Base-by-base conservation (phyloP, 2,113 vertebrate species). In the Oncorhynchus gorbuscha region DNA sequence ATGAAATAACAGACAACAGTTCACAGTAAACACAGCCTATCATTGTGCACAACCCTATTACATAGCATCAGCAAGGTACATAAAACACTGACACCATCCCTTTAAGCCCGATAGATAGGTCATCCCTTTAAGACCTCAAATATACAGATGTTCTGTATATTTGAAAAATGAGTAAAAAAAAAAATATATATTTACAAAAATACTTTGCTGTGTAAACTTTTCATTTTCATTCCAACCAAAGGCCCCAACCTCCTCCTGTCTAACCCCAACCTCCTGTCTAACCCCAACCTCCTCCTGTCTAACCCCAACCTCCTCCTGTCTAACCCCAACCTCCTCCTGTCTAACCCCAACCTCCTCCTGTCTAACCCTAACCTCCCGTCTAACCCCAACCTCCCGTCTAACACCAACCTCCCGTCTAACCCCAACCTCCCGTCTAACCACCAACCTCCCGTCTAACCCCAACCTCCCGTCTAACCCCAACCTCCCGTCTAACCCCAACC, bases 131-230 rank as follows among this genome's bases (percentile, higher is more conserved):
- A 32, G 30, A 32, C 30, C 30, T 32, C 49, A 51, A 51, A 51
- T 14, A 51, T 14, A 51, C 49, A 51, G 20, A 18, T 61, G 20
- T n/a, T 22, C 16, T 5, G 14, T 9, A 7, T n/a, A 13, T 61
- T 61, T 61, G 0, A 61, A 61, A 61, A 3, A 61, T 22, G 14
- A 1, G 12, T n/a, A n/a, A n/a, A n/a, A n/a, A n/a, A n/a, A n/a
- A n/a, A n/a, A n/a, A n/a, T n/a, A n/a, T n/a, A n/a, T n/a, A 75
- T 67, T 83, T 90, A 90, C 67, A 91, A 90, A 92, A 92, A 92
- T 90, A 90, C 65, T 22, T 45, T 83, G 66, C 30, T 30, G 30
- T 89, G 88, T 90, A 90, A 92, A 91, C 84, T 61, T 90, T 51
- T 16, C 80, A 66, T 76, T 66, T 69, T 51, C 11, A 58, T 69